Evolutionary conservation across 2,888 invertebrate species (phyloP), one percentile per base, ranked within the genome.

Genomic region (Ceriagrion tenellum): DNA sequence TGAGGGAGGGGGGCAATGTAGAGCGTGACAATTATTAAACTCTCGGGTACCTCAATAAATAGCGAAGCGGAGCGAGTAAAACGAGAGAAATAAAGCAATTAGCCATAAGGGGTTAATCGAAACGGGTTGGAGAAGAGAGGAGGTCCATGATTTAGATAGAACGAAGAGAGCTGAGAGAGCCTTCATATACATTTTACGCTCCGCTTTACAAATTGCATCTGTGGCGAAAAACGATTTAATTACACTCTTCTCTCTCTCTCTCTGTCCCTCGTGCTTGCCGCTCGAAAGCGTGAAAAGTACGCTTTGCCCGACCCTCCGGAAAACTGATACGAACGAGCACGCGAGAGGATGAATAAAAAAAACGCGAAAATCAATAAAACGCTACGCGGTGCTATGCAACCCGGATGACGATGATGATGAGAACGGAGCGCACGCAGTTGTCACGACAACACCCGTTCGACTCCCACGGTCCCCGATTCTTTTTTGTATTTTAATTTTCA

Each of bases 211-310:
- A 93, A 93, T 93, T 93, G 69, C 93, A 69, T 93, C 69, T 23
- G 93, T n/a, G 93, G 47, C 93, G 93, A 93, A 93, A 93, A 93
- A 93, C 93, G 93, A 69, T 93, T 93, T 93, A 93, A 93, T 93
- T 93, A 93, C 93, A 26, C 81, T 35, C 35, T 12, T 69, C 69
- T 69, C 69, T 69, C 69, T 69, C 69, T 26, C 69, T 26, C 20
- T 69, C 1, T 69, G n/a, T n/a, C 69, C 10, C 69, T 4, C 69
- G 23, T 26, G 81, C 35, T 35, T 3, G 69, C 47, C 93, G 69
- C 59, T 91, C 63, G 63, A 59, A 63, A 69, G 63, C 47, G 59
- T 69, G 93, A 93, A 93, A 47, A 47, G 69, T 93, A 35, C 56
- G 81, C 81, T 81, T 81, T 81, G 81, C 81, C 81, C 69, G 23